These are phyloP conservation scores for Drosophila kohkoa DNA, from an alignment of 1,140 invertebrate species.

Conservation along the genomic window DNA sequence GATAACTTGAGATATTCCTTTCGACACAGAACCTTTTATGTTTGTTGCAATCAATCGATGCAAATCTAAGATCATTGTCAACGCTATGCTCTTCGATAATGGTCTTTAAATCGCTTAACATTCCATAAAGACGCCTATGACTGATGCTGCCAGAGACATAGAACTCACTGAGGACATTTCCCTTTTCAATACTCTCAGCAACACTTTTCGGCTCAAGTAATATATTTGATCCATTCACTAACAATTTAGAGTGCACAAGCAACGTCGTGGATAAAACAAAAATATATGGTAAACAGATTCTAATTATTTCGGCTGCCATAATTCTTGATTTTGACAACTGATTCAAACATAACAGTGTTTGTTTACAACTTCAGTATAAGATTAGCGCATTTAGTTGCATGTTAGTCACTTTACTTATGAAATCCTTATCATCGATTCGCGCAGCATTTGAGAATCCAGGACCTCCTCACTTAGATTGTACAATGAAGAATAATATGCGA, in stretches of 20 bases:
- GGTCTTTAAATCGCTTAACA: background rate
- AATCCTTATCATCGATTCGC: too few relatives aligned
- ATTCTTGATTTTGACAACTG: slow-evolving; percentile 3
- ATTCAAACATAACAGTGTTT: too few relatives aligned
- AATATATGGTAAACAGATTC: background rate
- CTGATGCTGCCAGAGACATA: background rate
- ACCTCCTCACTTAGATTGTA: too few relatives aligned
- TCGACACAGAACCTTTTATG: background rate
- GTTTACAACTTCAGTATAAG: too few relatives aligned
- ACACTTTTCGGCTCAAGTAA: background rate
- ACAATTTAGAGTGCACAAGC: background rate
- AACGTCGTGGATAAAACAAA: background rate
- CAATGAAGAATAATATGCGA: too few relatives aligned
- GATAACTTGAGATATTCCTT: slow-evolving; percentile 5
- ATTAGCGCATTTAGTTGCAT: too few relatives aligned
- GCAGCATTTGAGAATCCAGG: too few relatives aligned
- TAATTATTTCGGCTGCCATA: background rate
- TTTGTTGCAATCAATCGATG: background rate
- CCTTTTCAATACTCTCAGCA: background rate
- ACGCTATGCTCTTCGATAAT: background rate
- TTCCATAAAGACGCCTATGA: background rate
- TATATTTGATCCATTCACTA: background rate
- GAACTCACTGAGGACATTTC: background rate
- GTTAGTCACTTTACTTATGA: too few relatives aligned
- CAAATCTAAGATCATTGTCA: background rate